Percentiles rank a stretch among this genome's conserved stretches.
Conservation (phyloP, 2,888 invertebrate genomes). For the Melanophora roralis region DNA sequence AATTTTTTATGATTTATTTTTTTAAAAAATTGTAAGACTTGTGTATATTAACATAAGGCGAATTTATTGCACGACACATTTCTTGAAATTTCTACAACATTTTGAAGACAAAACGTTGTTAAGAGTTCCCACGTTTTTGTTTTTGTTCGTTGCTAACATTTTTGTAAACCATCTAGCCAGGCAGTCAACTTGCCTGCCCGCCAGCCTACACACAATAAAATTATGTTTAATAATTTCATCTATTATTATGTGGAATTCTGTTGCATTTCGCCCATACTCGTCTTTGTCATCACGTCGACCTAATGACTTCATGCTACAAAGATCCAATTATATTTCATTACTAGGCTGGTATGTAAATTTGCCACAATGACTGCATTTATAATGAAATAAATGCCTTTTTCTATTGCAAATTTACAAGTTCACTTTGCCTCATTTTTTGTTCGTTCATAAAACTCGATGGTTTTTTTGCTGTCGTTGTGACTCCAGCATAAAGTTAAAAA, state of each 20-base stretch:
- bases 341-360: slow-evolving; percentile 56
- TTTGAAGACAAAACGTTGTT: not conserved
- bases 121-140: slow-evolving; percentile 49
- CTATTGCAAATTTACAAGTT: slow-evolving; percentile 19
- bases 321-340: slow-evolving; percentile 57
- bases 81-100: not conserved
- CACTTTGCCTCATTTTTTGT: not conserved
- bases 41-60: not conserved
- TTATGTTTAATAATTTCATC: slow-evolving; percentile 54
- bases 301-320: slow-evolving; percentile 59
- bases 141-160: slow-evolving; percentile 11
- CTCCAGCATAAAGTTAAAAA: slow-evolving; percentile 15
- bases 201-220: slow-evolving; percentile 37
- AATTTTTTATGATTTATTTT: slow-evolving; percentile 5
- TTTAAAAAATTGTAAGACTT: not conserved
- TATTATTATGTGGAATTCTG: slow-evolving; percentile 47
- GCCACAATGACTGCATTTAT: slow-evolving; percentile 48
- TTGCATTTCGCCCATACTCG: slow-evolving; percentile 51
- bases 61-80: slow-evolving; percentile 23
- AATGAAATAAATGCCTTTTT: slow-evolving; percentile 30
- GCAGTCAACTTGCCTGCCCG: not conserved
- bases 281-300: slow-evolving; percentile 57
- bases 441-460: slow-evolving; percentile 2
- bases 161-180: not conserved
- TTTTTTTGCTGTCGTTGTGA: not conserved